Conservation (phyloP, 2,888 invertebrate species). For the Euproctis similis region DNA sequence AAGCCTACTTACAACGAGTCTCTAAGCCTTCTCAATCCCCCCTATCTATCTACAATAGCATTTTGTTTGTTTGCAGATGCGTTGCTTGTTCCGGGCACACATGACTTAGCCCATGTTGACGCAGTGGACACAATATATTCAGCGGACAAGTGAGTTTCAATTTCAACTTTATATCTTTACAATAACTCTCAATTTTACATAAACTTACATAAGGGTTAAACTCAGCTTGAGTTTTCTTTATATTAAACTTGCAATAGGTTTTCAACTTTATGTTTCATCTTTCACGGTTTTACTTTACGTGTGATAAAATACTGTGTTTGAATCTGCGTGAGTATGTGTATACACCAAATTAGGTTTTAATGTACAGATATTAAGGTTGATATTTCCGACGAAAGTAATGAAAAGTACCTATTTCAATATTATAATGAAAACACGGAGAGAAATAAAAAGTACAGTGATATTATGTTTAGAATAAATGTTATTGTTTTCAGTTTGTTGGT, state of each 20-base stretch:
- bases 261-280: constrained; percentile 19
- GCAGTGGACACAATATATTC: constrained; percentile 24
- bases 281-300: constrained; percentile 18
- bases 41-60: constrained; percentile 25
- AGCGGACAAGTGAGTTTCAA: constrained; percentile 35
- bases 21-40: constrained; percentile 7
- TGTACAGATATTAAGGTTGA: constrained; percentile 5
- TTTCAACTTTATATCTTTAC: constrained; percentile 19
- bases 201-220: constrained; percentile 5
- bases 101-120: constrained; percentile 38
- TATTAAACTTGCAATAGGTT: constrained; percentile 15
- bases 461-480: too few species aligned
- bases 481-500: too few species aligned
- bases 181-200: constrained; percentile 15
- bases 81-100: constrained; percentile 40
- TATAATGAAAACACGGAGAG: constrained; percentile 44
- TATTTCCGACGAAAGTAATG: constrained; percentile 9
- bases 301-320: not conserved
- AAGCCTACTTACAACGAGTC: too few species aligned
- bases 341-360: too few species aligned
- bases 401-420: constrained; percentile 42
- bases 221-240: constrained; percentile 19
- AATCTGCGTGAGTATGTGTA: too few species aligned
- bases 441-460: constrained; percentile 36
- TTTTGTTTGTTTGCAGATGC: constrained; percentile 55